phyloP scores from a whole-genome alignment of 2,113 vertebrate species.

The Spilogale gracilis region DNA sequence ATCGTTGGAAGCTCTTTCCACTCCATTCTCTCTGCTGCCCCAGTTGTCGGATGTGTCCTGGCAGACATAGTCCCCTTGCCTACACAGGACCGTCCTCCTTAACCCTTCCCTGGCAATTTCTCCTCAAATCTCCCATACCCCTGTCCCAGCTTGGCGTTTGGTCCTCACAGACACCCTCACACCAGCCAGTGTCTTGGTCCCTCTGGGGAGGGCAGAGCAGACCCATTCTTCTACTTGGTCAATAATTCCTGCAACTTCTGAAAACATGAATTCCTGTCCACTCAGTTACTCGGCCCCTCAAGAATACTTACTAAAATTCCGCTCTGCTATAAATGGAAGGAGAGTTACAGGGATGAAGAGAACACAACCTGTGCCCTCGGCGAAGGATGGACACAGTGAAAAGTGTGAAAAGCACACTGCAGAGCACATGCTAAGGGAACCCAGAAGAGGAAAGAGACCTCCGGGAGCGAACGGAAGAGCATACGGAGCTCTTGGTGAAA shows the following conservation, averaged over 20 bases:
- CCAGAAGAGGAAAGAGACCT: neutral
- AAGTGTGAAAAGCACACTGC: neutral
- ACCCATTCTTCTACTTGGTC: too few relatives aligned
- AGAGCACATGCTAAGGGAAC: neutral
- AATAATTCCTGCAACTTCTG: too few relatives aligned
- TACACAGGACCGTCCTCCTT: neutral
- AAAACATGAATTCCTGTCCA: neutral
- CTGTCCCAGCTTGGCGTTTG: too few relatives aligned
- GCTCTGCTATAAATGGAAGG: neutral
- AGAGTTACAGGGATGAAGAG: neutral
- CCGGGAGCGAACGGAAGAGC: rapidly evolving
- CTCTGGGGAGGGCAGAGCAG: too few relatives aligned
- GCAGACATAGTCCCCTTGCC: neutral
- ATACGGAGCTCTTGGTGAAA: neutral
- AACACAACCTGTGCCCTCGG: neutral
- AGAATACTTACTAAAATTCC: neutral
- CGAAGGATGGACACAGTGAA: neutral
- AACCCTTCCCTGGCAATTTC: neutral
- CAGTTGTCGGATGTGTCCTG: neutral
- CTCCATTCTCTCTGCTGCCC: neutral
- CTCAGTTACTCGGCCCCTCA: neutral
- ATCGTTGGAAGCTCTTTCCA: neutral
- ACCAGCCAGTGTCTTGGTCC: neutral
- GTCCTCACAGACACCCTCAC: neutral
- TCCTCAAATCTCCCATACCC: neutral